These are phyloP conservation scores for Sitta europaea DNA, from an alignment of 2,113 vertebrate genomes.

Conservation along the genomic window DNA sequence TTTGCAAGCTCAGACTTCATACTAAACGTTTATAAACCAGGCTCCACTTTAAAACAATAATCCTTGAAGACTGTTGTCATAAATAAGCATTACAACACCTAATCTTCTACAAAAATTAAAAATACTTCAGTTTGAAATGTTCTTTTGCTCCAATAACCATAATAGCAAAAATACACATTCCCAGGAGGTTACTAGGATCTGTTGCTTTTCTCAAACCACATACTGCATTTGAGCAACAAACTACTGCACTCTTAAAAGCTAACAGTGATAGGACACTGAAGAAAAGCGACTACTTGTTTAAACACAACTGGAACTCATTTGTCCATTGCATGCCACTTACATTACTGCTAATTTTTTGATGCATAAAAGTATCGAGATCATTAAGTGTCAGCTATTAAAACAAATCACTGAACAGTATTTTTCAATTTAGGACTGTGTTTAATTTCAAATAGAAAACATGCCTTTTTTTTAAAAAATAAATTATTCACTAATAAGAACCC, in stretches of 20 bases:
- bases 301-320: conserved; percentile 52
- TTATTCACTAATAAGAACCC: conserved; percentile 58
- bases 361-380: conserved; percentile 64
- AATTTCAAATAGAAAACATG: conserved; percentile 71
- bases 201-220: conserved; percentile 44
- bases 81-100: neutral
- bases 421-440: conserved; percentile 60
- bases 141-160: neutral
- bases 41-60: neutral
- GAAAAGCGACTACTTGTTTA: conserved; percentile 34
- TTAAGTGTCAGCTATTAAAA: conserved; percentile 61
- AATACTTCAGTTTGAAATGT: neutral
- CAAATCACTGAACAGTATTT: conserved; percentile 57
- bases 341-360: conserved; percentile 51
- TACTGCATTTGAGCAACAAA: conserved; percentile 53
- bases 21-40: neutral
- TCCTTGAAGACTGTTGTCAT: neutral
- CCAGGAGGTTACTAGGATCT: conserved; percentile 13
- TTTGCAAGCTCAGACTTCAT: neutral
- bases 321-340: conserved; percentile 61
- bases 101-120: neutral
- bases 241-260: conserved; percentile 58
- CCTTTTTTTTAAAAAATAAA: conserved; percentile 73
- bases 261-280: conserved; percentile 58
- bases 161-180: neutral